These are phyloP conservation scores for Pao palembangensis DNA, from an alignment of 2,113 vertebrate species.

Conservation along the genomic window DNA sequence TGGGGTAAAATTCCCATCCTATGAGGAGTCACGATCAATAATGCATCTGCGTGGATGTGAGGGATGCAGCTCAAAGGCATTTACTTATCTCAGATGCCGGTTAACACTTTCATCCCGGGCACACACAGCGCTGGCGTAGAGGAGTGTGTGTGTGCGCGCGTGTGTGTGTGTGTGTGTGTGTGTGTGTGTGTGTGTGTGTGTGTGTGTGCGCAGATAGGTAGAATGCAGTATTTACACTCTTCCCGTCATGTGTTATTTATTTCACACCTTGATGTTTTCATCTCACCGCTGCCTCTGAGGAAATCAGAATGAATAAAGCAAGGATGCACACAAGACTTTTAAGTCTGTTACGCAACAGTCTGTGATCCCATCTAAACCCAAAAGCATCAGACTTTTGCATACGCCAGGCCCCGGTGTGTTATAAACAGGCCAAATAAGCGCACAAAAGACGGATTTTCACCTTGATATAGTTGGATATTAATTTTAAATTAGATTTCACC, in stretches of 20 bases:
- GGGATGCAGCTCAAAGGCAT: constrained; percentile 70
- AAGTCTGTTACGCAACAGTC: constrained; percentile 41
- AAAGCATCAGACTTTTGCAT: constrained; percentile 8
- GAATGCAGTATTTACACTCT: constrained; percentile 67
- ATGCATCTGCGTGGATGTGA: constrained; percentile 74
- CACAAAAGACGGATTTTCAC: too few relatives aligned
- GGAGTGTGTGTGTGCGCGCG: constrained; percentile 30
- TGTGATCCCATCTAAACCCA: constrained; percentile 24
- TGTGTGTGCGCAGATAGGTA: constrained; percentile 46
- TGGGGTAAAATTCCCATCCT: constrained; percentile 54
- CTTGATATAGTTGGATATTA: too few relatives aligned
- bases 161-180: constrained; percentile 31
- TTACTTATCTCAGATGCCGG: constrained; percentile 74
- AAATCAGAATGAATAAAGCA: constrained; percentile 55
- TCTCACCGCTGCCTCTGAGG: constrained; percentile 53
- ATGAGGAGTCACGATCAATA: constrained; percentile 74
- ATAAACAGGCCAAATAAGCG: constrained; percentile 2
- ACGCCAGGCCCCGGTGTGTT: constrained; percentile 7
- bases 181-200: constrained; percentile 8
- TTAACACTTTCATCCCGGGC: constrained; percentile 70
- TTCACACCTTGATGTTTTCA: constrained; percentile 72
- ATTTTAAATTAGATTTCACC: too few relatives aligned
- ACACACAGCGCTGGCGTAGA: constrained; percentile 39
- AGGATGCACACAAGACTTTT: constrained; percentile 51
- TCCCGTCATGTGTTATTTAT: constrained; percentile 66